phyloP scores from a whole-genome alignment of 1,140 invertebrate genomes.

The Aphaenogaster ashmeadi region DNA sequence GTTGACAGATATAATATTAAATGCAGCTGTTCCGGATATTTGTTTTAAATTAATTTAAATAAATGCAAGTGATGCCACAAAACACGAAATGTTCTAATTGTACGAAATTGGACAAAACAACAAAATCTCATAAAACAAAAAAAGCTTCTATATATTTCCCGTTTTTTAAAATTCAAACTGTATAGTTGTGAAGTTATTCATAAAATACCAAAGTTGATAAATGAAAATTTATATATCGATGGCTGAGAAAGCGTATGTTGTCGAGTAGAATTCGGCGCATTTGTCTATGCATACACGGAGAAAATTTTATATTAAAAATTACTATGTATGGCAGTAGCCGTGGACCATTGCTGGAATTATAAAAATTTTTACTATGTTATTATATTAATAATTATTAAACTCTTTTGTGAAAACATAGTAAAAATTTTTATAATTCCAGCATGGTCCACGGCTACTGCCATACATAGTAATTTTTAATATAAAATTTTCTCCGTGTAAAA shows the following conservation, averaged over 20 bases:
- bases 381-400: no score
- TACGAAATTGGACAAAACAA: background rate
- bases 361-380: no score
- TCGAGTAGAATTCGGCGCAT: slow-evolving; percentile 9
- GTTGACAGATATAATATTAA: background rate
- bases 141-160: background rate
- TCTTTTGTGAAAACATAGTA: no score
- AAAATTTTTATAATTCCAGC: no score
- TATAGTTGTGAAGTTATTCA: slow-evolving; percentile 4
- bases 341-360: no score
- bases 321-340: no score
- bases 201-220: background rate
- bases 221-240: background rate
- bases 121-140: background rate
- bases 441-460: no score
- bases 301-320: no score
- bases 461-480: no score
- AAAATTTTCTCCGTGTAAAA: no score
- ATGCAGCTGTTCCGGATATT: background rate
- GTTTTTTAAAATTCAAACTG: background rate
- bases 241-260: background rate
- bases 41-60: slow-evolving; percentile 1
- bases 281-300: background rate
- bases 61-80: background rate
- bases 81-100: background rate